Conservation (phyloP, 2,888 invertebrate genomes). For the Rosalia funebris region DNA sequence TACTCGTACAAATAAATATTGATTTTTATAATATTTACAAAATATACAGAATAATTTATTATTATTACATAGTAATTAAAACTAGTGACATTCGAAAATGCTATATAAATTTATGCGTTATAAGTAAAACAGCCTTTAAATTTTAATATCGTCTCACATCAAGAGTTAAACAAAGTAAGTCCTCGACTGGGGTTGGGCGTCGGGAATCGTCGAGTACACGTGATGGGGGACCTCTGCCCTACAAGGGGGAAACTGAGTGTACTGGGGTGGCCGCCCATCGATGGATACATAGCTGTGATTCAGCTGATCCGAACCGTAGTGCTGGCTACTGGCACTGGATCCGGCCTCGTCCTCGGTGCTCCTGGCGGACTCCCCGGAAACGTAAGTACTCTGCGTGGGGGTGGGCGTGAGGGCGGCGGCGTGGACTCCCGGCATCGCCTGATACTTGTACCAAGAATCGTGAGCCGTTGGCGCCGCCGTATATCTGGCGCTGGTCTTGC, state of each 20-base stretch:
- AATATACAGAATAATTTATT: slow-evolving; percentile 54
- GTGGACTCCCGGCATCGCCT: slow-evolving; percentile 69
- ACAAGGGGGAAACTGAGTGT: slow-evolving; percentile 58
- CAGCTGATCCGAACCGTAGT: slow-evolving; percentile 73
- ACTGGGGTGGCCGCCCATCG: slow-evolving; percentile 64
- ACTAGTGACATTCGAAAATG: slow-evolving; percentile 44
- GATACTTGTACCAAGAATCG: slow-evolving; percentile 78
- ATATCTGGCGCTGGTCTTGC: slow-evolving; percentile 72
- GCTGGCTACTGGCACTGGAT: slow-evolving; percentile 67
- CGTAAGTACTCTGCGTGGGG: slow-evolving; percentile 70
- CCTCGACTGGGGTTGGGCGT: slow-evolving; percentile 60
- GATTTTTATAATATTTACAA: slow-evolving; percentile 53
- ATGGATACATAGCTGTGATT: slow-evolving; percentile 78
- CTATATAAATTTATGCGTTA: slow-evolving; percentile 43
- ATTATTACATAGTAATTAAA: slow-evolving; percentile 51
- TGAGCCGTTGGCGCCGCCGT: slow-evolving; percentile 79
- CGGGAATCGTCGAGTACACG: slow-evolving; percentile 64
- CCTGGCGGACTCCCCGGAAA: slow-evolving; percentile 68
- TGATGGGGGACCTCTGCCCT: slow-evolving; percentile 57
- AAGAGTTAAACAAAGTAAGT: slow-evolving; percentile 63
- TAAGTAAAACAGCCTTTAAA: slow-evolving; percentile 58
- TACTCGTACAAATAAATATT: slow-evolving; percentile 54
- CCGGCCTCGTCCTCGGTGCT: slow-evolving; percentile 68
- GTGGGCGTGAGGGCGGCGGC: slow-evolving; percentile 69
- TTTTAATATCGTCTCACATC: slow-evolving; percentile 33